phyloP scores from a whole-genome alignment of 2,888 invertebrate species.

The Watsonalla cultraria region DNA sequence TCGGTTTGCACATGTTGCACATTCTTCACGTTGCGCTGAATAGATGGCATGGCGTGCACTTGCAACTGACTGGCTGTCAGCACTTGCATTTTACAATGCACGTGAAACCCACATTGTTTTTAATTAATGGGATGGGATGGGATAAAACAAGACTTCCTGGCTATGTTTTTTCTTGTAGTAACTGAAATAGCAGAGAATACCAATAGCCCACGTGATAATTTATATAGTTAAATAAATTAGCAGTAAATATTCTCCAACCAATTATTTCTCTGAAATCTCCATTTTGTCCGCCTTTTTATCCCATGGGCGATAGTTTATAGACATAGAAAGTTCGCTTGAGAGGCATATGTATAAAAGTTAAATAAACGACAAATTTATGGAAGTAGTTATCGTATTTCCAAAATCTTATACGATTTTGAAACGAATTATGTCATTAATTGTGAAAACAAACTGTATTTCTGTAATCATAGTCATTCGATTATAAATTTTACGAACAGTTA shows the following conservation, averaged over 20 bases:
- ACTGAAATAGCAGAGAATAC: too few species aligned
- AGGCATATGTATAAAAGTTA: background rate
- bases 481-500: too few species aligned
- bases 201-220: too few species aligned
- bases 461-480: too few species aligned
- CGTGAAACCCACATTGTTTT: conserved; percentile 23
- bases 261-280: background rate
- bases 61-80: conserved; percentile 37
- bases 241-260: too few species aligned
- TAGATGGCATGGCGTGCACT: conserved; percentile 10
- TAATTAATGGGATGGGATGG: background rate
- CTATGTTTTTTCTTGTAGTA: too few species aligned
- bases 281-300: background rate
- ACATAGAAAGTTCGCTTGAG: background rate
- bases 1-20: conserved; percentile 36
- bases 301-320: background rate
- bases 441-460: background rate
- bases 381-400: conserved; percentile 9
- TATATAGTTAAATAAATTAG: too few species aligned
- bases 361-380: conserved; percentile 2
- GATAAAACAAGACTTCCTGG: background rate
- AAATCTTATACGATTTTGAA: conserved; percentile 11
- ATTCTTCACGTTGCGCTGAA: conserved; percentile 31
- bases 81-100: conserved; percentile 32
- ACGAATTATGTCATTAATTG: conserved; percentile 23